Conservation (phyloP, 92 coral and sea anemone genomes). For the Umimayanthus kanabou region DNA sequence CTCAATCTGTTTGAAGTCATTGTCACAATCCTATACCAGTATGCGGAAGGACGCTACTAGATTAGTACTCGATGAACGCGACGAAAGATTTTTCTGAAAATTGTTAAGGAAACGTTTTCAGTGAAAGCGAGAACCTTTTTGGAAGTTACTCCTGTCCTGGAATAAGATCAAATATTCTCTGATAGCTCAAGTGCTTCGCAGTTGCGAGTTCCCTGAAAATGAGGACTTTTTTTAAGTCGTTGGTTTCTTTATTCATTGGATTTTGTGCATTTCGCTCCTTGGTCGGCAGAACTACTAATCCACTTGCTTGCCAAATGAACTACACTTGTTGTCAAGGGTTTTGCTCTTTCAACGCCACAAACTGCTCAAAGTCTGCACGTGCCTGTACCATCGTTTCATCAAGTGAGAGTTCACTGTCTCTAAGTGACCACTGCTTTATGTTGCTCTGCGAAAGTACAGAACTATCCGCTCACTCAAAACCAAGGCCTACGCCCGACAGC, state of each 20-base stretch:
- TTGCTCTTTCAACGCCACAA: background rate
- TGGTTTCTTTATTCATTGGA: background rate
- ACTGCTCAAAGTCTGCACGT: background rate
- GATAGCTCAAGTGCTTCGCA: too few species aligned
- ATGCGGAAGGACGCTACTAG: too few species aligned
- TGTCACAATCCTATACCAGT: too few species aligned
- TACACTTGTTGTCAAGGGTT: background rate
- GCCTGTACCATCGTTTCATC: background rate
- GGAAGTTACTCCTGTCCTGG: too few species aligned
- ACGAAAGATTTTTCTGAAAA: too few species aligned
- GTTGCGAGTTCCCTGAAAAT: too few species aligned
- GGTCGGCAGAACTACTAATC: background rate
- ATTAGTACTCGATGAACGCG: too few species aligned
- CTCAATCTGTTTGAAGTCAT: too few species aligned
- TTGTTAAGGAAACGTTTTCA: too few species aligned
- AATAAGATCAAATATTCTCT: too few species aligned
- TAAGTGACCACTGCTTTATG: background rate
- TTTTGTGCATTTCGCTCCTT: background rate
- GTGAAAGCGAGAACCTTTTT: too few species aligned
- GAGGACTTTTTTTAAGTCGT: background rate
- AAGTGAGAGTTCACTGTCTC: background rate
- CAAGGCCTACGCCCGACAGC: background rate
- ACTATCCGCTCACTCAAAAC: background rate
- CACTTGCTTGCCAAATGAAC: background rate
- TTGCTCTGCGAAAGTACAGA: background rate